Percentiles rank a stretch among this genome's conserved stretches.
Conservation (phyloP, 2,888 invertebrate genomes). For the Diarsia brunnea region DNA sequence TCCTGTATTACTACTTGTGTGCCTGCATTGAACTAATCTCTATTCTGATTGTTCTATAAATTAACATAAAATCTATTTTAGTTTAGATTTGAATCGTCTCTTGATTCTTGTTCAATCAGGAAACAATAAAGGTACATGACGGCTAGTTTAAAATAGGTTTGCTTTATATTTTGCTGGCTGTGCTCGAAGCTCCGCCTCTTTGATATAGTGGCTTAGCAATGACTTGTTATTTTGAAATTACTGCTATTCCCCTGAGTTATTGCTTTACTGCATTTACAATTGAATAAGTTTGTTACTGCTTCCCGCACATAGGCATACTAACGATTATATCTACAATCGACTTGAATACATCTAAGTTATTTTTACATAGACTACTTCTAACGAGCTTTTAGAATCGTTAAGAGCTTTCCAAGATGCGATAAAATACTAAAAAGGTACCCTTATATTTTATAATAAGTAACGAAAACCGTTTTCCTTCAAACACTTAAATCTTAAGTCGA, state of each 20-base stretch:
- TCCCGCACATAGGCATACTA: conserved; percentile 20
- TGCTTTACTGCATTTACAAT: conserved; percentile 51
- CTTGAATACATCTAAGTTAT: conserved; percentile 9
- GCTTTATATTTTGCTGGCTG: conserved; percentile 53
- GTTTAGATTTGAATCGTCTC: conserved; percentile 78
- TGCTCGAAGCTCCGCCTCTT: conserved; percentile 55
- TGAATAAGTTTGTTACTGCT: conserved; percentile 49
- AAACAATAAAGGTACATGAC: conserved; percentile 72
- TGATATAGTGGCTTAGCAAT: conserved; percentile 59
- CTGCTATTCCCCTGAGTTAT: conserved; percentile 60
- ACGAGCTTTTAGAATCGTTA: neutral
- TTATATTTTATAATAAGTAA: neutral
- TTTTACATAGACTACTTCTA: neutral
- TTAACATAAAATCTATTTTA: conserved; percentile 85
- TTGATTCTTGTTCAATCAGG: conserved; percentile 75
- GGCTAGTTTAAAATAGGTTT: conserved; percentile 56
- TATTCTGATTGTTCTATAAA: conserved; percentile 82
- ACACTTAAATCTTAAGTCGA: neutral
- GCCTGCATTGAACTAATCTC: conserved; percentile 81
- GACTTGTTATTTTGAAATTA: conserved; percentile 63
- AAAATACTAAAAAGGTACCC: neutral
- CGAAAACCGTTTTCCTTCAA: neutral
- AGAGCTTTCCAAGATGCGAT: neutral
- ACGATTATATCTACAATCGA: conserved; percentile 25
- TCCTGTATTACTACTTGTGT: conserved; percentile 87